Percentiles rank a stretch among this genome's conserved stretches.
Evolutionary conservation across 2,797 vertebrate genomes (phyloP).

Genomic region (Xyrichtys novacula): DNA sequence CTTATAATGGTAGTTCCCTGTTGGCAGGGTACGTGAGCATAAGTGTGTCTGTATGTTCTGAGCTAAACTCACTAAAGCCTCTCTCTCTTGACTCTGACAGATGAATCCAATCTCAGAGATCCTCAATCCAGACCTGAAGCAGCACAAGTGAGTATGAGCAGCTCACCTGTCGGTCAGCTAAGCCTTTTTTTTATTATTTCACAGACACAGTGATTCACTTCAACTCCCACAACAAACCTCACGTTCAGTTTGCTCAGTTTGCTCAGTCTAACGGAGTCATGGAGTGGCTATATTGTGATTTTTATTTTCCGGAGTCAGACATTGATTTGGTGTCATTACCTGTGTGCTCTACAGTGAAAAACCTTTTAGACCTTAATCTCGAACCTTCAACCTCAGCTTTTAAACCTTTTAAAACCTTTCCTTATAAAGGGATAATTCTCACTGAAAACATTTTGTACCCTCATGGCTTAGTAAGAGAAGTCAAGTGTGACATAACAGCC

Average conservation of each 20-base stretch:
- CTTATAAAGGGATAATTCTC: background rate
- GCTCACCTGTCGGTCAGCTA: conserved; percentile 30
- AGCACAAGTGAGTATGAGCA: conserved; percentile 79
- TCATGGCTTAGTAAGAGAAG: background rate
- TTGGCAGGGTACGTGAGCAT: too few species aligned
- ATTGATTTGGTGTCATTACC: background rate
- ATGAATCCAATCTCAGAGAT: conserved; percentile 60
- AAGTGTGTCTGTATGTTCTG: background rate
- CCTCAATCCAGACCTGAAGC: conserved; percentile 62
- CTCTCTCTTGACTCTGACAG: conserved; percentile 52
- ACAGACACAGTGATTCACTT: background rate
- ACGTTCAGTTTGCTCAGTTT: background rate
- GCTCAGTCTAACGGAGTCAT: background rate
- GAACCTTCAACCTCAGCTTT: background rate
- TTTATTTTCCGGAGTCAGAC: conserved; percentile 4
- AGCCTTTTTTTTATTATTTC: background rate
- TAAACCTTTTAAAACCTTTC: background rate
- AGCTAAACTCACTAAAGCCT: background rate
- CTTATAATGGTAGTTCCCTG: too few species aligned
- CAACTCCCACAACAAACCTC: background rate
- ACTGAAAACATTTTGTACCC: background rate
- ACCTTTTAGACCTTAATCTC: background rate
- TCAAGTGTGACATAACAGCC: background rate
- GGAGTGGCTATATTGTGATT: background rate
- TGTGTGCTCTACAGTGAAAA: background rate